Percentiles rank a stretch among this genome's conserved stretches.
Evolutionary conservation across 2,888 invertebrate species (phyloP).

Genomic region (Papilio demoleus): DNA sequence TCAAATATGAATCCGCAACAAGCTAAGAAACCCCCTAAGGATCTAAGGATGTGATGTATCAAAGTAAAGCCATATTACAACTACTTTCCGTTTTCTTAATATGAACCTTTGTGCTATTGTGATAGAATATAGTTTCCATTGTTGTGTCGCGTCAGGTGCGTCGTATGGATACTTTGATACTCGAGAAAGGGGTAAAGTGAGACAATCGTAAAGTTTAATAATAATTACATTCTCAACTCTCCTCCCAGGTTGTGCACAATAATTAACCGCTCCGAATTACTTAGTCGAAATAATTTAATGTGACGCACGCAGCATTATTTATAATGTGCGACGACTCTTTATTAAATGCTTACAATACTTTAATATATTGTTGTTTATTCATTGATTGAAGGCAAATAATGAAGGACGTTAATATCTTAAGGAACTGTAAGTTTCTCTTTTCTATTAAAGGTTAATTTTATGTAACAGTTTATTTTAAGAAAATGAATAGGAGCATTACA

Average conservation of each 20-base stretch:
- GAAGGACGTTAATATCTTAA: no score
- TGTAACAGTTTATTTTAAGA: background rate
- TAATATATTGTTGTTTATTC: no score
- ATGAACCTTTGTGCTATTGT: slow-evolving; percentile 51
- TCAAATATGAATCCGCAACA: slow-evolving; percentile 81
- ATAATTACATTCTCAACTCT: slow-evolving; percentile 84
- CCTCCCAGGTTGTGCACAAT: slow-evolving; percentile 81
- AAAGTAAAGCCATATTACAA: slow-evolving; percentile 49
- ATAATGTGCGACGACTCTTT: slow-evolving; percentile 52
- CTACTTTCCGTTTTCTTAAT: slow-evolving; percentile 47
- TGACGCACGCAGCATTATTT: slow-evolving; percentile 73
- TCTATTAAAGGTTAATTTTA: background rate
- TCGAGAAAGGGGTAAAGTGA: slow-evolving; percentile 81
- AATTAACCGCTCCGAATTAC: slow-evolving; percentile 84
- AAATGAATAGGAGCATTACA: slow-evolving; percentile 8
- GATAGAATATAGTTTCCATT: slow-evolving; percentile 50
- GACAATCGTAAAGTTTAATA: slow-evolving; percentile 84
- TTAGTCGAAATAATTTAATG: slow-evolving; percentile 83
- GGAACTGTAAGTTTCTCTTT: background rate
- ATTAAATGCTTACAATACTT: slow-evolving; percentile 44
- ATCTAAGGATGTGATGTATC: slow-evolving; percentile 70
- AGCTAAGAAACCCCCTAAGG: slow-evolving; percentile 81
- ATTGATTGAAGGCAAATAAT: no score
- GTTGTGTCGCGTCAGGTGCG: slow-evolving; percentile 49
- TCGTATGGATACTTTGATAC: slow-evolving; percentile 50